phyloP scores from a whole-genome alignment of 2,113 vertebrate genomes.

The Petrocephalus microphthalmus region DNA sequence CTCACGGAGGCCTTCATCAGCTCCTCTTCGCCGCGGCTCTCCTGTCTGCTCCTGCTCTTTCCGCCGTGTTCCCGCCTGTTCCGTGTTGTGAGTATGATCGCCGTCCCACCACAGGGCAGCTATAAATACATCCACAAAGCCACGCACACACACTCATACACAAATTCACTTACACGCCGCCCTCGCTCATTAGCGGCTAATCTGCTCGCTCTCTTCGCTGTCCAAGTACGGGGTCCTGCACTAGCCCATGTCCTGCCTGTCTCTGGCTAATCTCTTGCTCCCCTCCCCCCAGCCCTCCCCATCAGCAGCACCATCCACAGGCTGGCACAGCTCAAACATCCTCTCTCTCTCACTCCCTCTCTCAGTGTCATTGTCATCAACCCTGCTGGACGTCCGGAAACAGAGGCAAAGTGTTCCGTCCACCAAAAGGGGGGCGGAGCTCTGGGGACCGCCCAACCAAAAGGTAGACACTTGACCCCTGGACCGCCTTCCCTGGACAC shows the following conservation, averaged over 20 bases:
- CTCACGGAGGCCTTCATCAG: not conserved
- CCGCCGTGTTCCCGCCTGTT: slow-evolving; percentile 10
- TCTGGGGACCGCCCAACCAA: not conserved
- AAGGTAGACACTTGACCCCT: not conserved
- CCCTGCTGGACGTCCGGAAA: not conserved
- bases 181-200: not conserved
- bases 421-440: not conserved
- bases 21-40: slow-evolving; percentile 31
- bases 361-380: not conserved
- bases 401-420: not conserved
- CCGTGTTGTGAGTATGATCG: slow-evolving; percentile 18
- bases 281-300: not conserved
- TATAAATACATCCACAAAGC: slow-evolving; percentile 16
- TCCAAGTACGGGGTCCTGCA: not conserved
- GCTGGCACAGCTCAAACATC: slow-evolving; percentile 24
- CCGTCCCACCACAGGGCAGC: not conserved
- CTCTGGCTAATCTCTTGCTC: not conserved
- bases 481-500: not conserved
- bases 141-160: not conserved
- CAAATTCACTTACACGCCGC: not conserved
- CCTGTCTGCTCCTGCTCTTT: slow-evolving; percentile 34
- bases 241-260: slow-evolving; percentile 16
- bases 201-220: slow-evolving; percentile 5
- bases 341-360: not conserved
- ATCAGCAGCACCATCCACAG: slow-evolving; percentile 17